Base-by-base conservation (phyloP, 1,140 invertebrate species). In the Formica selysi region DNA sequence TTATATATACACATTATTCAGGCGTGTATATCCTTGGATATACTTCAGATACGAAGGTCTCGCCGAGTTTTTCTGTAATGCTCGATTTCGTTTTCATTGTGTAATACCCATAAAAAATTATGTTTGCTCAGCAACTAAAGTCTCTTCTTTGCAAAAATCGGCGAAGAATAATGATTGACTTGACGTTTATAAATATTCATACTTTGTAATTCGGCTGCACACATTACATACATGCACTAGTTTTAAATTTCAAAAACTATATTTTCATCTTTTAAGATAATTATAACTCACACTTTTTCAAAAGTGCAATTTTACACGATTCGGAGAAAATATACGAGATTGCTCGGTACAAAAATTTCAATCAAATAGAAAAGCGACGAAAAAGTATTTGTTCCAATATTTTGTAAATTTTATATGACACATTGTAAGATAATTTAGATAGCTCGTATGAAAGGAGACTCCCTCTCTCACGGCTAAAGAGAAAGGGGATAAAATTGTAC, bases 401-500 rank as follows among this genome's bases (percentile, higher is more conserved):
- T 64, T 65, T 11, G 3, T 54, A 68, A 44, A 76, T 76, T 44
- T 16, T 22, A 22, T 11, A 65, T 11, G 13, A 36, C 11, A 29
- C 1, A 79, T 79, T n/a, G 3, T 59, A 74, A 83, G n/a, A 7
- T 6, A 57, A 83, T 59, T 74, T 48, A 76, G 29, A 59, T 22
- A 44, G 48, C 0, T 41, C 32, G 38, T 59, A 38, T 16, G 32
- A 36, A 44, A 54, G n/a, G 44, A 36, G 26, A 65, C n/a, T 16
- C 7, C 44, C 3, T 51, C 13, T 19, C 36, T 41, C n/a, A 5
- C 4, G 29, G 19, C 41, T 48, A 54, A 67, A 80, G 76, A 73
- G 85, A 87, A 80, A 87, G 59, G 81, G 73, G 81, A 78, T 57
- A 74, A 83, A 83, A 73, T n/a, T 29, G 38, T 32, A 64, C 11